These are phyloP conservation scores for Cantharis lateralis DNA, from an alignment of 2,888 invertebrate genomes.

Conservation along the genomic window DNA sequence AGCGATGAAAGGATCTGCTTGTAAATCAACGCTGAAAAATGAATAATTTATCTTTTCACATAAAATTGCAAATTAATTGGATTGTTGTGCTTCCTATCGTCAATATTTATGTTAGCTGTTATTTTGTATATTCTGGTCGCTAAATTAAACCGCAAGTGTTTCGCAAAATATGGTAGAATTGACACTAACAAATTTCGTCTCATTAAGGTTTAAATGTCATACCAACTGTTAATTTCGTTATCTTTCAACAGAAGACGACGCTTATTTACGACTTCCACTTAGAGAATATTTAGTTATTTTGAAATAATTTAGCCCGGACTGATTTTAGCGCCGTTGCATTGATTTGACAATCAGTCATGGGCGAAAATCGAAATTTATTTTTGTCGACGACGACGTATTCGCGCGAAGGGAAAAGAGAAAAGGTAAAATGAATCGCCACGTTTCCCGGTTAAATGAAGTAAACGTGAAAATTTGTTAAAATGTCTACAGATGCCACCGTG, in stretches of 20 bases:
- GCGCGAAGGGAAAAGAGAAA: conserved; percentile 12
- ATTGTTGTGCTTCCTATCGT: background rate
- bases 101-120: background rate
- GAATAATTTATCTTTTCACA: too few species aligned
- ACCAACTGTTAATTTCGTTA: conserved; percentile 25
- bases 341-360: conserved; percentile 19
- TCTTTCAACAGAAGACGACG: conserved; percentile 13
- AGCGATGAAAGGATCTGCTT: background rate
- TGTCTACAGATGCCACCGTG: conserved; percentile 34
- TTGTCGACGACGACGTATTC: conserved; percentile 18
- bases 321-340: conserved; percentile 20
- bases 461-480: conserved; percentile 44
- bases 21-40: too few species aligned
- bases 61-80: background rate
- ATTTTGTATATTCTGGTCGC: background rate
- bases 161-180: background rate
- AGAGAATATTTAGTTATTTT: background rate
- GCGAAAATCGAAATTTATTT: conserved; percentile 15
- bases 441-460: conserved; percentile 40
- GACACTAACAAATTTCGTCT: background rate
- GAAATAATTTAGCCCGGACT: conserved; percentile 2
- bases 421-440: conserved; percentile 37
- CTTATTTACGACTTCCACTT: conserved; percentile 12
- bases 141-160: background rate
- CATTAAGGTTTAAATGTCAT: conserved; percentile 16